Base-by-base conservation (phyloP, 2,888 invertebrate species). In the Cecidostiba fungosa region DNA sequence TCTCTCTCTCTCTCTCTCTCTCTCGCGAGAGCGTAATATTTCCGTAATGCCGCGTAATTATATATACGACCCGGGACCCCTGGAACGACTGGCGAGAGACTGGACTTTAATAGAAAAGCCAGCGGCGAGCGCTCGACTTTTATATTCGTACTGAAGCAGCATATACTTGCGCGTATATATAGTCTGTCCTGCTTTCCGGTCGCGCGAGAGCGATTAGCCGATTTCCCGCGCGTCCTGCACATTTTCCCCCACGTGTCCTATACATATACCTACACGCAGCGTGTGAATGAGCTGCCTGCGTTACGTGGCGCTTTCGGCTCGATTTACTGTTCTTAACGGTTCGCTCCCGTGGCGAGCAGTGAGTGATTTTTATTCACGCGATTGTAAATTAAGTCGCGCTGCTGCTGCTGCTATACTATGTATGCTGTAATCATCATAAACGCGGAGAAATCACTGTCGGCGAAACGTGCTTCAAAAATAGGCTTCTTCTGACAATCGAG, bases 351-450 rank as follows among this genome's bases (percentile, higher is more conserved):
- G 74, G n/a, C n/a, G n/a, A n/a, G n/a, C 73, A 73, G 54, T 59
- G 80, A 76, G 39, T 80, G 80, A 85, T 85, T 85, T 85, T 85
- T 80, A 85, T 76, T n/a, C n/a, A 62, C 54, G 76, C 80, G 80
- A 85, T 80, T 85, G 80, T 85, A 85, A 85, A 85, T 80, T 80
- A 85, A 77, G 54, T 72, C 43, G 29, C 70, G 59, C 23, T 10
- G 23, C 23, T 12, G 39, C 26, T n/a, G 16, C 23, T 50, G 19
- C 36, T 32, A 16, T 59, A n/a, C n/a, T n/a, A n/a, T n/a, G n/a
- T n/a, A 12, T 16, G 47, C 66, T 8, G 70, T 72, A 83, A 77
- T 83, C 77, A 72, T 70, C 62, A 36, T 78, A 70, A 82, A 70
- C 70, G 39, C 29, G 59, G 43, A 59, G 70, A 59, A 76, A 54